phyloP scores from a whole-genome alignment of 2,888 invertebrate species.

The Ormyrus rosae region DNA sequence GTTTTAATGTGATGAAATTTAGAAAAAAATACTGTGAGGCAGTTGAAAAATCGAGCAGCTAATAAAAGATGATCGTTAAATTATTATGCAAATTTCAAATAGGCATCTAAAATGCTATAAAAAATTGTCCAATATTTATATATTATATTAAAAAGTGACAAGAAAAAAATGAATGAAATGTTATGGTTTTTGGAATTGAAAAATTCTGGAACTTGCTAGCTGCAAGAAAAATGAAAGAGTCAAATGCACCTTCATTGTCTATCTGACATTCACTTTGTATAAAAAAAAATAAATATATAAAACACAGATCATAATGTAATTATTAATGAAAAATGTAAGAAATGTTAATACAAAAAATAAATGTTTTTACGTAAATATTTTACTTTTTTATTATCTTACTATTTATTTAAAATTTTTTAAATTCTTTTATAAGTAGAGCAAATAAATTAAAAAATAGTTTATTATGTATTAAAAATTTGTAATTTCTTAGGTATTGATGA shows the following conservation, averaged over 20 bases:
- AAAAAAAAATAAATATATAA: conserved; percentile 70
- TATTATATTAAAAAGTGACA: conserved; percentile 59
- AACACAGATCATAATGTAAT: conserved; percentile 69
- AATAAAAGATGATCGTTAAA: conserved; percentile 52
- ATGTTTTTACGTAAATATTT: conserved; percentile 71
- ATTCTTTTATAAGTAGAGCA: too few species aligned
- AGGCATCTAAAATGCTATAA: conserved; percentile 62
- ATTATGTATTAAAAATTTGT: too few species aligned
- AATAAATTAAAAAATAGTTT: too few species aligned
- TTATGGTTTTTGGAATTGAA: conserved; percentile 60
- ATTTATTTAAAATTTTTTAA: too few species aligned
- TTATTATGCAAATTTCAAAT: conserved; percentile 57
- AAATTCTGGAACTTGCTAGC: conserved; percentile 53
- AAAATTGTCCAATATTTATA: conserved; percentile 63
- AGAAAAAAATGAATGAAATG: conserved; percentile 46
- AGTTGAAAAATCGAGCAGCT: conserved; percentile 39
- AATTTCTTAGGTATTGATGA: too few species aligned
- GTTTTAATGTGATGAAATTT: conserved; percentile 45
- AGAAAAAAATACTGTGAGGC: conserved; percentile 33
- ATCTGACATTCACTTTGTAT: conserved; percentile 70
- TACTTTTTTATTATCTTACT: conserved; percentile 48
- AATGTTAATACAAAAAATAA: conserved; percentile 74
- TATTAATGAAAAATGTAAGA: conserved; percentile 71
- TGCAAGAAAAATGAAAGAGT: conserved; percentile 56
- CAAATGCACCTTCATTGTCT: conserved; percentile 63